Evolutionary conservation across 1,140 invertebrate genomes (phyloP), one percentile per base, ranked within the genome.

Genomic region (Drosophila trapezifrons): DNA sequence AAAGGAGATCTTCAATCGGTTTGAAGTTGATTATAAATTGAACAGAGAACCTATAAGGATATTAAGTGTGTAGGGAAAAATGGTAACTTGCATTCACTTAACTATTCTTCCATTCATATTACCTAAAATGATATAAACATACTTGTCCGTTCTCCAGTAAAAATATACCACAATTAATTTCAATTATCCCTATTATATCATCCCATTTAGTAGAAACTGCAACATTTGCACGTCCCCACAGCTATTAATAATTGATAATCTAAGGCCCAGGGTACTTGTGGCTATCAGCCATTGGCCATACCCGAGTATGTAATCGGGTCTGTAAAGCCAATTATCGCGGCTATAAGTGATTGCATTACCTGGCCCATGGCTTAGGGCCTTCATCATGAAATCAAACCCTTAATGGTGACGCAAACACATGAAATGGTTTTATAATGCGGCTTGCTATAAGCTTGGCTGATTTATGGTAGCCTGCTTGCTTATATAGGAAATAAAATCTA

Each of bases 281-380:
- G 12, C 35, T 56, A 56, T 40, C 22, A 40, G 20, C 32, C 15
- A 29, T 32, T 7, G 18, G 17, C 12, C 8, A 12, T 2, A 10
- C 29, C 4, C 1, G 32, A 42, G 54, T 12, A 22, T 35, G 18
- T 46, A 59, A 49, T 59, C 43, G 27, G 18, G 27, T 4, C 43
- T 5, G n/a, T 32, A 22, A 59, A 59, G 27, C 18, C 42, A 35
- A 59, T 37, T 35, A 60, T 35, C 6, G 15, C 37, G 29, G 32
- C 42, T 22, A 62, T 47, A 42, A 60, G 32, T 10, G 15, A 66
- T 57, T n/a, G 25, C 9, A 57, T 55, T 38, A 55, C 29, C 20
- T 38, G 10, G 20, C n/a, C 20, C 18, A 20, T 40, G 38, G 55
- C 22, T 56, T 32, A n/a, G 17, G 12, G 10, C 47, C 17, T 4